A percentile compares a stretch with the other conserved stretches of the same genome.
phyloP scores from a whole-genome alignment of 2,113 vertebrate species.

The Scatophagus argus region DNA sequence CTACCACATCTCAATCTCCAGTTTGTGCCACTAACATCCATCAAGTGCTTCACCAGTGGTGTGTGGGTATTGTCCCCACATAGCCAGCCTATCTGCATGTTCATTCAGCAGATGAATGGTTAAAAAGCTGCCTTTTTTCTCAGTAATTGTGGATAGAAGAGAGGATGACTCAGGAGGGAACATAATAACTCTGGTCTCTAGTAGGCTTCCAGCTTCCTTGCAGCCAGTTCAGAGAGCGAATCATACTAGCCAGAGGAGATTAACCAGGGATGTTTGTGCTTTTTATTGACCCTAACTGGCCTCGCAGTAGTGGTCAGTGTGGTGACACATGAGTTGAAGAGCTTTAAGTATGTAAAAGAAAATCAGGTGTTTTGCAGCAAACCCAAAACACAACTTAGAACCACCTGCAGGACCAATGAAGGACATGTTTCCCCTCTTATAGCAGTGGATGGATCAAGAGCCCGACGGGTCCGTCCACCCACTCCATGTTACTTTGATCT shows the following conservation, averaged over 20 bases:
- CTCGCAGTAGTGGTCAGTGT: conserved; percentile 2
- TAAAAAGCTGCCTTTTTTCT: conserved; percentile 69
- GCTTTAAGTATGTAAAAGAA: conserved; percentile 19
- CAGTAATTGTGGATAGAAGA: conserved; percentile 71
- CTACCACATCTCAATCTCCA: conserved; percentile 20
- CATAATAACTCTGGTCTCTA: conserved; percentile 67
- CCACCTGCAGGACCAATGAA: conserved; percentile 32
- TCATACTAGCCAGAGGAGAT: conserved; percentile 40
- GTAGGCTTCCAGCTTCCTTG: conserved; percentile 60
- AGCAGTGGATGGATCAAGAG: conserved; percentile 50
- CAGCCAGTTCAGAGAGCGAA: conserved; percentile 57
- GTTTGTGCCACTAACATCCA: conserved; percentile 53
- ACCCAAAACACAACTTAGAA: conserved; percentile 19
- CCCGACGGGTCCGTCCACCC: conserved; percentile 69
- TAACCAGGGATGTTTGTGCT: conserved; percentile 29
- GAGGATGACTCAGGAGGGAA: conserved; percentile 77
- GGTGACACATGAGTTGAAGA: not conserved
- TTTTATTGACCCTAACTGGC: conserved; percentile 46
- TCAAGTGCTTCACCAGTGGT: conserved; percentile 59
- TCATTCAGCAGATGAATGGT: conserved; percentile 56
- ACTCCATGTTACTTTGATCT: conserved; percentile 77
- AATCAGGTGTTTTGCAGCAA: conserved; percentile 27
- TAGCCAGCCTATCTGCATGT: conserved; percentile 45
- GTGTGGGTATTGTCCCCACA: conserved; percentile 55
- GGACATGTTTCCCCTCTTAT: conserved; percentile 34